Evolutionary conservation across 2,888 invertebrate species (phyloP), one percentile per base, ranked within the genome.

Genomic region (Oscheius sp.): DNA sequence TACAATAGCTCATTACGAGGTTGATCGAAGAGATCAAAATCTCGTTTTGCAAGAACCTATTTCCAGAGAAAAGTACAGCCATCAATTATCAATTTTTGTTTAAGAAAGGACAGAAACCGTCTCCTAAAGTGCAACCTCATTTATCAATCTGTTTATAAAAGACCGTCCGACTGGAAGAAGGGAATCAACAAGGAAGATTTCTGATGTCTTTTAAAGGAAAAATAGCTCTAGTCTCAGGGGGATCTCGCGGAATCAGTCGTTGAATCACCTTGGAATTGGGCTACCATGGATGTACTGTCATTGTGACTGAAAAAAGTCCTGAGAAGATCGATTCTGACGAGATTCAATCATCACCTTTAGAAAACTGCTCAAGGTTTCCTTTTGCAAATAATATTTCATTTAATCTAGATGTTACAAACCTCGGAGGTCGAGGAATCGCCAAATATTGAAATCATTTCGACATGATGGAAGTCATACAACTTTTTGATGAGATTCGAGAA

Each of bases 361-460:
- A 12, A 25, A 4, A 48, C 48, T 20, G 48, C 48, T 20, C 3
- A 48, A 5, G 48, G 48, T 48, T 23, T 42, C 15, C 42, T 6
- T 15, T 12, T n/a, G 17, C 17, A n/a, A n/a, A n/a, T n/a, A n/a
- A n/a, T n/a, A n/a, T n/a, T n/a, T n/a, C n/a, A n/a, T n/a, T n/a
- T 10, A 10, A 10, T 64, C 37, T 61, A 72, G 74, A 87, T 84
- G 83, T 88, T 53, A 83, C 84, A 20, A 71, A 73, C 0, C 75
- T 86, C 8, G 88, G 88, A 46, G 88, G 88, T 0, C 78, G 79
- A 55, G 87, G 87, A 37, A 85, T 88, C 29, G 86, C 34, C 0
- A 66, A 53, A 27, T 75, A 70, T 48, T 70, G 72, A 6, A 68
- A 77, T 37, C 76, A 77, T 52, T 46, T 58, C 23, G 46, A 77